phyloP scores from a whole-genome alignment of 2,888 invertebrate genomes.

The Octonoba sinensis region DNA sequence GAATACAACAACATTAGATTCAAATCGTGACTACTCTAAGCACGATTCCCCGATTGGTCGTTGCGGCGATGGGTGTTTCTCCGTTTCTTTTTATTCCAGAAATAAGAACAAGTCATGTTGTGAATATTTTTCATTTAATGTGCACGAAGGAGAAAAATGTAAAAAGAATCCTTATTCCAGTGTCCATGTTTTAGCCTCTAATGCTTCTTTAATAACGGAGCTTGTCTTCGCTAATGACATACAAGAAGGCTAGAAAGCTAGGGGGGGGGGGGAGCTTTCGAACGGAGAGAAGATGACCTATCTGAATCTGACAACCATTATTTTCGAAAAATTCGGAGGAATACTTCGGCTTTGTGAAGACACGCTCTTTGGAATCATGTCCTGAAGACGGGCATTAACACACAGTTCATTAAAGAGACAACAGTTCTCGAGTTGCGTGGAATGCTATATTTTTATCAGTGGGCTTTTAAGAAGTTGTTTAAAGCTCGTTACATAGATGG shows the following conservation, averaged over 20 bases:
- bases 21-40: slow-evolving; percentile 27
- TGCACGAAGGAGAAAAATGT: slow-evolving; percentile 18
- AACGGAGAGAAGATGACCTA: slow-evolving; percentile 42
- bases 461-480: background rate
- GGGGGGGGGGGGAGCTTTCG: slow-evolving; percentile 14
- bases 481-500: background rate
- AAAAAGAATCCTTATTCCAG: slow-evolving; percentile 10
- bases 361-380: slow-evolving; percentile 1
- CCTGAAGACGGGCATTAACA: slow-evolving; percentile 18
- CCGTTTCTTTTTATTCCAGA: slow-evolving; percentile 17
- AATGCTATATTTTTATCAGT: background rate
- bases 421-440: background rate
- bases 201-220: slow-evolving; percentile 58
- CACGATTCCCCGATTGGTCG: slow-evolving; percentile 43
- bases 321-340: slow-evolving; percentile 27
- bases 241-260: slow-evolving; percentile 17
- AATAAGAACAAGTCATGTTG: slow-evolving; percentile 45
- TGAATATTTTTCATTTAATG: slow-evolving; percentile 56
- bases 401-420: slow-evolving; percentile 35
- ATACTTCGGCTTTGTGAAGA: slow-evolving; percentile 35
- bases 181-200: slow-evolving; percentile 49
- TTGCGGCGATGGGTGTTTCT: slow-evolving; percentile 19
- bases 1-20: slow-evolving; percentile 15
- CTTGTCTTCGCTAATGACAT: slow-evolving; percentile 56
- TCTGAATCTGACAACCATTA: slow-evolving; percentile 45